These are phyloP conservation scores for Aptenodytes patagonicus DNA, from an alignment of 2,113 vertebrate species.

Conservation along the genomic window DNA sequence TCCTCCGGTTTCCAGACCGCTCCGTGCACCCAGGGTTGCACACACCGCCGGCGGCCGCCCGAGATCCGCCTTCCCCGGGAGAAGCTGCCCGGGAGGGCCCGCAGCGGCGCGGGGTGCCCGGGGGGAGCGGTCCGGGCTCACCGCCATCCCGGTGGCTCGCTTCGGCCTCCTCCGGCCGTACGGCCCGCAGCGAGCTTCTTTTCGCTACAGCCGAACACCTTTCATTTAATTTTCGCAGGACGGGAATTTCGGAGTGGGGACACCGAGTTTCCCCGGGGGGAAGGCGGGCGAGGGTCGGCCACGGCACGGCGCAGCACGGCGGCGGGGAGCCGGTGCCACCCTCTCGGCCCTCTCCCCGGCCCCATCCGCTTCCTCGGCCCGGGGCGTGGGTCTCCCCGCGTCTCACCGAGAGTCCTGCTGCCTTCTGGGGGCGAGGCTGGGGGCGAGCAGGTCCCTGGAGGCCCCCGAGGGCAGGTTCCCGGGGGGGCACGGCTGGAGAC, in stretches of 20 bases:
- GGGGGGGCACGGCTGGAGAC: slow-evolving; percentile 20
- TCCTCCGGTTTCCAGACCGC: not conserved
- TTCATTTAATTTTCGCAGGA: not conserved
- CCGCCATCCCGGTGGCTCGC: not conserved
- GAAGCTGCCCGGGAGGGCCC: not conserved
- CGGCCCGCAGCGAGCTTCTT: not conserved
- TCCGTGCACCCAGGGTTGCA: not conserved
- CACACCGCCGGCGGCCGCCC: not conserved
- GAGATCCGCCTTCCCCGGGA: not conserved
- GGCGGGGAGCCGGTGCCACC: not conserved
- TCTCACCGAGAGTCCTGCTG: slow-evolving; percentile 71
- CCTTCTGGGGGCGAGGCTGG: slow-evolving; percentile 55
- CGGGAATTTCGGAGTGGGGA: not conserved
- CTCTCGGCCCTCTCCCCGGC: not conserved
- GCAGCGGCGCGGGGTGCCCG: not conserved
- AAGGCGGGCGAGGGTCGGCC: not conserved
- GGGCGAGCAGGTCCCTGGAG: slow-evolving; percentile 59
- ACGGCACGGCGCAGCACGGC: not conserved
- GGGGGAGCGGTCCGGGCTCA: not conserved
- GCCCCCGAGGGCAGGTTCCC: slow-evolving; percentile 5
- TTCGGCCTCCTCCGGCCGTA: not conserved
- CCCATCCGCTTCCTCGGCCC: not conserved
- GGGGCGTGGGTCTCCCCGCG: not conserved
- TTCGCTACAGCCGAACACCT: too few relatives aligned
- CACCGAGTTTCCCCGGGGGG: not conserved